These are phyloP conservation scores for Takifugu flavidus DNA, from an alignment of 2,113 vertebrate species.

Conservation along the genomic window DNA sequence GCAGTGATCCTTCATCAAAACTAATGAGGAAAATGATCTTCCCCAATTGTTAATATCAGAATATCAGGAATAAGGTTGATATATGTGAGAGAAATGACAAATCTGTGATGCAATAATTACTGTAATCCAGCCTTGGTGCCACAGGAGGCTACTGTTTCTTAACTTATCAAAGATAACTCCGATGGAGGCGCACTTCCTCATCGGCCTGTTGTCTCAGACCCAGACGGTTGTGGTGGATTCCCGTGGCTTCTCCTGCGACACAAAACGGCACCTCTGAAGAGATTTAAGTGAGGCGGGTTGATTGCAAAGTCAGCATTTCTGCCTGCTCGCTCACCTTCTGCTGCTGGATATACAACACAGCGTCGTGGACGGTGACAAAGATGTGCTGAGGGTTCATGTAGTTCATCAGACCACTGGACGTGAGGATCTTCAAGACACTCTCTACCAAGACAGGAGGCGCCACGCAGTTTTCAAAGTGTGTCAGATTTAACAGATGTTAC, in stretches of 20 bases:
- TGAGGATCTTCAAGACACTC: slow-evolving; percentile 80
- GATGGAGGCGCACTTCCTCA: slow-evolving; percentile 5
- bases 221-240: slow-evolving; percentile 76
- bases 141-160: slow-evolving; percentile 53
- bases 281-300: fast-evolving
- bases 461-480: too few species aligned
- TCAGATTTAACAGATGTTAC: too few species aligned
- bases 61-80: neutral
- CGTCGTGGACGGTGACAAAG: slow-evolving; percentile 88
- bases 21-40: too few species aligned
- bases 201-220: slow-evolving; percentile 62
- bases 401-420: slow-evolving; percentile 81
- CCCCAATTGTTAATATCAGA: neutral
- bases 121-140: slow-evolving; percentile 18
- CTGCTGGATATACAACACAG: slow-evolving; percentile 79
- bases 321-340: slow-evolving; percentile 65
- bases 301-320: neutral
- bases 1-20: too few species aligned
- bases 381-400: slow-evolving; percentile 85
- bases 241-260: slow-evolving; percentile 70
- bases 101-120: slow-evolving; percentile 20
- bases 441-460: slow-evolving; percentile 57
- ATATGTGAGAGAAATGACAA: slow-evolving; percentile 13
- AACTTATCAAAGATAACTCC: slow-evolving; percentile 5
- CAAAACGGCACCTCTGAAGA: neutral